Evolutionary conservation across 2,797 vertebrate species (phyloP).

Genomic region (Mareca penelope): DNA sequence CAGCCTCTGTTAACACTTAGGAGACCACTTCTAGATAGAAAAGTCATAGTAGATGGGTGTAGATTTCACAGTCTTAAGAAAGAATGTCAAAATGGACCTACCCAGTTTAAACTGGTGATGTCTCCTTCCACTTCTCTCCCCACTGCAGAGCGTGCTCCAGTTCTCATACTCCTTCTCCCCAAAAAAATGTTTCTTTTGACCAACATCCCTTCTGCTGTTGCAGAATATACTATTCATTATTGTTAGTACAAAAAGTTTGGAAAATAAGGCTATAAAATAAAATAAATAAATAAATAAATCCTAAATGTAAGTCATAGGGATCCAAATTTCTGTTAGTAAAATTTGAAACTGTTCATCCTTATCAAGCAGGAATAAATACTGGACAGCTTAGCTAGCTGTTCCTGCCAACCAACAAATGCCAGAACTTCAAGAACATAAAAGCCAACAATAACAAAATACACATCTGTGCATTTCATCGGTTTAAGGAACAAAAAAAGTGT

Average conservation of each 20-base stretch:
- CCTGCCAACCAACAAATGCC: background rate
- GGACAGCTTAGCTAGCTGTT: background rate
- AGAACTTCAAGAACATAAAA: background rate
- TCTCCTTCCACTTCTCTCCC: background rate
- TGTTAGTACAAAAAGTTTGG: background rate
- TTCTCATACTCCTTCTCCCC: background rate
- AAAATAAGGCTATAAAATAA: background rate
- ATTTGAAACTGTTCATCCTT: background rate
- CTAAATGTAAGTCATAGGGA: background rate
- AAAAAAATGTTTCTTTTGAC: background rate
- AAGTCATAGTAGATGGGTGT: background rate
- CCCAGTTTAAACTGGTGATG: background rate
- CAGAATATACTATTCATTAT: background rate
- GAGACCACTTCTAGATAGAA: background rate
- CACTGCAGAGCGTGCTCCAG: background rate
- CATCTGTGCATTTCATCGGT: background rate
- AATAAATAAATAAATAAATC: background rate
- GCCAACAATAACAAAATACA: background rate
- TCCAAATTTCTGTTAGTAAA: background rate
- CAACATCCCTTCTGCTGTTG: background rate
- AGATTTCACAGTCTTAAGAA: background rate
- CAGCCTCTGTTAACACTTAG: background rate
- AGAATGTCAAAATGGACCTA: background rate
- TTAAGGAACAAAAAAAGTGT: background rate
- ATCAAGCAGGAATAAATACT: background rate